Base-by-base conservation (phyloP, 2,888 invertebrate genomes). In the Alcis repandata region DNA sequence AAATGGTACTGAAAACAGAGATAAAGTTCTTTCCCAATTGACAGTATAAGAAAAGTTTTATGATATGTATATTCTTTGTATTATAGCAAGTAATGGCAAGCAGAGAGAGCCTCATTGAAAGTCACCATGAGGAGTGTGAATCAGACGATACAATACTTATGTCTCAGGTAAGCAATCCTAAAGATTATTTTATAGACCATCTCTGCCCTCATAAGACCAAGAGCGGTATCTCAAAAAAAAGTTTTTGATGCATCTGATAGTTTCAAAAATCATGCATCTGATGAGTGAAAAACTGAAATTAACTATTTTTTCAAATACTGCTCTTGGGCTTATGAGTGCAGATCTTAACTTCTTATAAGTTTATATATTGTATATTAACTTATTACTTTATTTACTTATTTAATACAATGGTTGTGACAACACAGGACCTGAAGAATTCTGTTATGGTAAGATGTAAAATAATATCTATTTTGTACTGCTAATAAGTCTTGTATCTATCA, bases 141-240 rank as follows among this genome's bases (percentile, higher is more conserved):
- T 95, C 96, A 0, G 97, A 97, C 84, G 95, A 96, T 83, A 95
- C 96, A 20, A 96, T 96, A 83, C 91, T 96, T 57, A 96, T 97
- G 96, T 95, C 96, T 59, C 96, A 96, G 95, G 96, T 96, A 90
- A 83, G 59, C 74, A 57, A 7, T 17, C 0, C 6, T n/a, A 45
- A 22, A 13, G n/a, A n/a, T 48, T 46, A 22, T 11, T 13, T 46
- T 17, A 11, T 3, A 13, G 19, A 20, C n/a, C n/a, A n/a, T n/a
- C n/a, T n/a, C n/a, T n/a, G n/a, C n/a, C n/a, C n/a, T n/a, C n/a
- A n/a, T n/a, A n/a, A n/a, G n/a, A n/a, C n/a, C n/a, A n/a, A n/a
- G n/a, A n/a, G n/a, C n/a, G n/a, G n/a, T n/a, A n/a, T n/a, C n/a
- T n/a, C n/a, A n/a, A n/a, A n/a, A n/a, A n/a, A n/a, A n/a, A n/a